These are phyloP conservation scores for Porites lutea DNA, from an alignment of 64 coral and sea anemone genomes.

Conservation along the genomic window DNA sequence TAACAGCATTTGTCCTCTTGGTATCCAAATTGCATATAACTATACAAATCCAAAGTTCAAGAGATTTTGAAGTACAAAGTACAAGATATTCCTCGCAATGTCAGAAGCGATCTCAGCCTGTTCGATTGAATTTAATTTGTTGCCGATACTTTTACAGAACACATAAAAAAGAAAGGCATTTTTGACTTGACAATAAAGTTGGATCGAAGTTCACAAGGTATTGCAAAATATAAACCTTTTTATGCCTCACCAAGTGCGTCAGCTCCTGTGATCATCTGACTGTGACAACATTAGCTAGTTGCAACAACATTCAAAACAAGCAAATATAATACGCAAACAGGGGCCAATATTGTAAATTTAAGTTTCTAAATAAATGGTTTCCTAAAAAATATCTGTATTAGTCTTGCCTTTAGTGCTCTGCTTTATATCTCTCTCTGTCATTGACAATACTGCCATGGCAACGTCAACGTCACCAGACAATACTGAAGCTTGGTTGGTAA, in stretches of 20 bases:
- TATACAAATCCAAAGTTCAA: not conserved
- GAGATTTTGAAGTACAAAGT: slow-evolving; percentile 15
- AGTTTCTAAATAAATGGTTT: not conserved
- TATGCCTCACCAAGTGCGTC: not conserved
- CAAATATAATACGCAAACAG: not conserved
- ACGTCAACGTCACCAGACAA: slow-evolving; percentile 38
- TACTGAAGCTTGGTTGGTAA: slow-evolving; percentile 44
- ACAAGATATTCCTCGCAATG: not conserved
- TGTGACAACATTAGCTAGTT: not conserved
- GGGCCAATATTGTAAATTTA: not conserved
- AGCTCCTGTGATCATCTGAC: not conserved
- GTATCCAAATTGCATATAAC: not conserved
- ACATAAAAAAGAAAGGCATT: not conserved
- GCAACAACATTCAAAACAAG: not conserved
- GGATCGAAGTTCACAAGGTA: not conserved
- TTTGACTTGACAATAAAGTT: not conserved
- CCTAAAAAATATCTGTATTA: not conserved
- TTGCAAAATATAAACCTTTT: not conserved
- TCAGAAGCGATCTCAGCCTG: not conserved
- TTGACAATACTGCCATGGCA: not conserved
- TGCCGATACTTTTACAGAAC: too few species aligned
- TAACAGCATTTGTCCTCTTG: too few species aligned
- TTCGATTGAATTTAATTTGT: not conserved
- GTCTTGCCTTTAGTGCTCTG: not conserved
- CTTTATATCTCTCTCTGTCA: not conserved